phyloP scores from a whole-genome alignment of 2,888 invertebrate species.

The Calliscelio sp. region DNA sequence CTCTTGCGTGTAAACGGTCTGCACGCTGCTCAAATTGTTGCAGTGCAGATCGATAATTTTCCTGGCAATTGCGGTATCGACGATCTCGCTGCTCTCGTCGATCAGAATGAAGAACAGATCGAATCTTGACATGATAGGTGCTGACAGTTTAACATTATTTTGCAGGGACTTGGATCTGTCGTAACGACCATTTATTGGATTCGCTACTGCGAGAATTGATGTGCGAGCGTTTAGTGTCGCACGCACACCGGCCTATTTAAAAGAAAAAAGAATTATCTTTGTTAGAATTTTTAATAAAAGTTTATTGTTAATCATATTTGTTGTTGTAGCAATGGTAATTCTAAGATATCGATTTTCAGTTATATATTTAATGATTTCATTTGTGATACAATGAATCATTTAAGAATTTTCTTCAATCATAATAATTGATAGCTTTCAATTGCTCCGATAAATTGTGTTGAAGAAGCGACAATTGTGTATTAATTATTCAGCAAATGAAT shows the following conservation, averaged over 20 bases:
- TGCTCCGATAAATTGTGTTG: no score
- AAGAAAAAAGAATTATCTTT: conserved; percentile 44
- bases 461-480: no score
- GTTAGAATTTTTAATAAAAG: no score
- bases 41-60: conserved; percentile 98
- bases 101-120: conserved; percentile 99
- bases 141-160: conserved; percentile 96
- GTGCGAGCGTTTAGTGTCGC: conserved; percentile 99
- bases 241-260: conserved; percentile 94
- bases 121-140: conserved; percentile 99
- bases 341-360: no score
- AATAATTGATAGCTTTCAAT: no score
- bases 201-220: conserved; percentile 99
- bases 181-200: conserved; percentile 98
- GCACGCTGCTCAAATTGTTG: conserved; percentile 92
- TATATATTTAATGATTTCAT: no score
- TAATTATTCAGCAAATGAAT: no score
- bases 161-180: conserved; percentile 97
- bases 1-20: conserved; percentile 93
- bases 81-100: conserved; percentile 98
- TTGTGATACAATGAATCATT: no score
- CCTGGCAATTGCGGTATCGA: conserved; percentile 98
- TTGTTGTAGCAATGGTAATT: no score
- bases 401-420: no score
- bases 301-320: no score